Evolutionary conservation across 2,888 invertebrate genomes (phyloP).

Genomic region (Byasa hedistus): DNA sequence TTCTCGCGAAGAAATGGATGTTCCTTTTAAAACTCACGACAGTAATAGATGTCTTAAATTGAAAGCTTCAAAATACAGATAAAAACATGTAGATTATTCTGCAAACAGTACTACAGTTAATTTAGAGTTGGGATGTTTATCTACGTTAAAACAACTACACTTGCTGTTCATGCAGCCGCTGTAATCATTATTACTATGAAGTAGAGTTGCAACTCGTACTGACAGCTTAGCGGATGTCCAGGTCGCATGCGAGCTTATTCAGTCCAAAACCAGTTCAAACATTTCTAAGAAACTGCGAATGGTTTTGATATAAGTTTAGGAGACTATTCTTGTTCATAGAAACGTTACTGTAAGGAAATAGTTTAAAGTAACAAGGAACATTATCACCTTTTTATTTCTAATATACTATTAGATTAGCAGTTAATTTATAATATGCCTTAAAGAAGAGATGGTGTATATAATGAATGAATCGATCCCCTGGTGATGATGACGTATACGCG

Average conservation of each 20-base stretch:
- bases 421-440: too few relatives aligned
- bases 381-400: too few relatives aligned
- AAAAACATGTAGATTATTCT: neutral
- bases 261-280: constrained; percentile 9
- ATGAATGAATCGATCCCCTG: too few relatives aligned
- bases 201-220: neutral
- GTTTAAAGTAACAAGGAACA: too few relatives aligned
- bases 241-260: constrained; percentile 9
- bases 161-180: neutral
- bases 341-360: neutral
- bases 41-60: too few relatives aligned
- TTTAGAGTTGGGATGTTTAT: constrained; percentile 18
- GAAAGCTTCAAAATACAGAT: too few relatives aligned
- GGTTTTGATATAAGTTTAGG: constrained; percentile 13
- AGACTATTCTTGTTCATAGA: constrained; percentile 18
- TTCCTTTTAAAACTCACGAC: too few relatives aligned
- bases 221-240: neutral
- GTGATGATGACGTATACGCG: too few relatives aligned
- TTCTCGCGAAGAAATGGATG: too few relatives aligned
- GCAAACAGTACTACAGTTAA: constrained; percentile 26
- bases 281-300: constrained; percentile 25
- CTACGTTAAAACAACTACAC: constrained; percentile 16
- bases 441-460: too few relatives aligned
- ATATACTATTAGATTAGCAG: too few relatives aligned
- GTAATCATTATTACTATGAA: neutral